A percentile compares a stretch with the other conserved stretches of the same genome.
Conservation (phyloP, 2,888 invertebrate genomes). For the Melipona bicolor region DNA sequence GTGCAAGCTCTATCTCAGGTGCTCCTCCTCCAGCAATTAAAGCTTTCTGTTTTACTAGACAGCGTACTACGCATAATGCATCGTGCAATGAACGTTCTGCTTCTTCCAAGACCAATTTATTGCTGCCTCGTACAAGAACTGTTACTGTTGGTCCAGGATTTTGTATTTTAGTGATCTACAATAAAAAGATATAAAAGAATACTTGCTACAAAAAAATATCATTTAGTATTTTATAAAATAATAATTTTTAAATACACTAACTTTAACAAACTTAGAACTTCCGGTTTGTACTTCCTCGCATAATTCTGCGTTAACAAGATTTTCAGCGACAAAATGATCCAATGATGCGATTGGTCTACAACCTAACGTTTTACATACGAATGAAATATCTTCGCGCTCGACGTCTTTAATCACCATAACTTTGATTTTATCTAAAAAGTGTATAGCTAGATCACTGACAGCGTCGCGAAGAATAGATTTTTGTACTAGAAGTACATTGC, state of each 20-base stretch:
- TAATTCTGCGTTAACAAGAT: conserved; percentile 95
- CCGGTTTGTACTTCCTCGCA: conserved; percentile 97
- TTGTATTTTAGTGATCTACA: conserved; percentile 93
- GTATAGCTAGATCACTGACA: conserved; percentile 97
- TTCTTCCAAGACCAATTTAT: conserved; percentile 92
- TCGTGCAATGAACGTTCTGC: conserved; percentile 93
- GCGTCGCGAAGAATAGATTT: conserved; percentile 95
- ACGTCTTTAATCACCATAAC: conserved; percentile 99
- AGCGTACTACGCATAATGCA: conserved; percentile 96
- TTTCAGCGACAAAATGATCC: conserved; percentile 98
- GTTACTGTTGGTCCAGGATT: conserved; percentile 96
- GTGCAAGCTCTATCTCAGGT: conserved; percentile 97
- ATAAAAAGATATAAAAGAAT: conserved; percentile 3
- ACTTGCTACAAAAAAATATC: background rate
- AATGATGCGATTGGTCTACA: conserved; percentile 99
- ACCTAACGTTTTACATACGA: conserved; percentile 96
- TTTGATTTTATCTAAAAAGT: conserved; percentile 99
- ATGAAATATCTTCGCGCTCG: conserved; percentile 99
- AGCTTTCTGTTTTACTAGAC: conserved; percentile 96
- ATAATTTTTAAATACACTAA: conserved; percentile 72
- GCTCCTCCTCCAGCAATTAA: conserved; percentile 98
- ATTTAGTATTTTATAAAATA: background rate
- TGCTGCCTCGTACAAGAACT: conserved; percentile 95
- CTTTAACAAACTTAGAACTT: conserved; percentile 95
- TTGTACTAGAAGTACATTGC: conserved; percentile 97